Evolutionary conservation across 2,888 invertebrate species (phyloP), one percentile per base, ranked within the genome.

Genomic region (Mimachlamys varia): DNA sequence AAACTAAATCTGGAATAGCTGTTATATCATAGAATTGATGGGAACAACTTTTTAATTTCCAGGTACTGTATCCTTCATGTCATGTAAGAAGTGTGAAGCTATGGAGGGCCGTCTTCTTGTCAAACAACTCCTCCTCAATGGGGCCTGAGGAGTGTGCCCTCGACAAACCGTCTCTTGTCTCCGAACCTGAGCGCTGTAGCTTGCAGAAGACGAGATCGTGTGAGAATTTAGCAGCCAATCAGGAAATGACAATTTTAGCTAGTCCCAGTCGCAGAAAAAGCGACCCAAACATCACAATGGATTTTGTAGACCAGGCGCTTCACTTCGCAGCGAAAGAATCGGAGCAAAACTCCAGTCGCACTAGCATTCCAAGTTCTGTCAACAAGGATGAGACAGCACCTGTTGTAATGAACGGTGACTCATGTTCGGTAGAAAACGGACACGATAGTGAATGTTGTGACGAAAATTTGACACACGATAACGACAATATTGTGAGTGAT

Each of bases 1-100:
- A n/a, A 53, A 53, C 53, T 53, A 53, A 53, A 53, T 89, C 38
- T 87, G 44, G 7, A 44, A 44, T 44, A 44, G 7, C 44, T 44
- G 3, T 44, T 44, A 44, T 44, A 44, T 44, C 44, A n/a, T n/a
- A 44, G 44, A 44, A 44, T 44, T 44, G 3, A 44, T 44, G 7
- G 3, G 3, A 7, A 44, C n/a, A 27, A 55, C 87, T 89, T 88
- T 89, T 89, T 90, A 91, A 93, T 44, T 93, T 95, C 53, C 96
- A 98, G 98, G 98, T 98, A 95, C 97, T 99, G 94, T 98, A 98
- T 98, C 98, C 99, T 90, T 98, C 98, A 94, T 98, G 98, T 97
- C 98, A 98, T 96, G 98, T 99, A 90, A 98, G 98, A 91, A 98
- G 98, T 95, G 97, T 99, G 96, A 97, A 97, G 91, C 97, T 99